Base-by-base conservation (phyloP, 2,113 vertebrate genomes). In the Eira barbara region DNA sequence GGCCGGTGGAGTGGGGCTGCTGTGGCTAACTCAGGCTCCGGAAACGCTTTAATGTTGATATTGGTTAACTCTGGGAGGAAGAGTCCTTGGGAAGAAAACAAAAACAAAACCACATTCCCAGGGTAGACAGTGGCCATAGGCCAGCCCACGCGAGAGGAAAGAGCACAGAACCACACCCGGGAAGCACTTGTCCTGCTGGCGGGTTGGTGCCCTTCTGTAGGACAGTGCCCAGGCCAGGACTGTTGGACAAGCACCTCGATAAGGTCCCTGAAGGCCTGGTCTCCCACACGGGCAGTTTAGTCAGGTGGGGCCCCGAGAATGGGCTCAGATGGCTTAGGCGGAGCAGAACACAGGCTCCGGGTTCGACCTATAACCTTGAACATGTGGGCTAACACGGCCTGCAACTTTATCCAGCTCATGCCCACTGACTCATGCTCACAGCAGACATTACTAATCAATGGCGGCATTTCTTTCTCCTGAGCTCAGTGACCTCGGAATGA, bases 61-160 rank as follows among this genome's bases (percentile, higher is more conserved):
- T 84, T 96, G 74, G 86, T 93, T 89, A 95, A 45, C 67, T 79
- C n/a, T 49, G 93, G 36, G 87, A 97, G 88, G 78, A 97, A 94
- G 82, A 96, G 78, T 61, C 84, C 94, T 95, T 88, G 96, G 88
- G 55, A 17, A 23, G 61, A 74, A 96, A 95, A 92, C 52, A 79
- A 94, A 92, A 95, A 78, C 83, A 86, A 94, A 92, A 39, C 29
- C 36, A 65, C 65, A 81, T 76, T 76, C 63, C 93, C 96, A 97
- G 52, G 73, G 69, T 92, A 84, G 67, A 34, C 65, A 79, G 63
- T 89, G 96, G 84, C 74, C 20, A 17, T 3, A n/a, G 84, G 83
- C 73, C 96, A 97, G 76, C 45, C 4, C 39, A 61, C n/a, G 31
- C 0, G 0, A 73, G 25, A 36, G 39, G 74, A 92, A 90, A 59